Conservation (phyloP, 1,140 invertebrate species). For the Bombus waltoni region DNA sequence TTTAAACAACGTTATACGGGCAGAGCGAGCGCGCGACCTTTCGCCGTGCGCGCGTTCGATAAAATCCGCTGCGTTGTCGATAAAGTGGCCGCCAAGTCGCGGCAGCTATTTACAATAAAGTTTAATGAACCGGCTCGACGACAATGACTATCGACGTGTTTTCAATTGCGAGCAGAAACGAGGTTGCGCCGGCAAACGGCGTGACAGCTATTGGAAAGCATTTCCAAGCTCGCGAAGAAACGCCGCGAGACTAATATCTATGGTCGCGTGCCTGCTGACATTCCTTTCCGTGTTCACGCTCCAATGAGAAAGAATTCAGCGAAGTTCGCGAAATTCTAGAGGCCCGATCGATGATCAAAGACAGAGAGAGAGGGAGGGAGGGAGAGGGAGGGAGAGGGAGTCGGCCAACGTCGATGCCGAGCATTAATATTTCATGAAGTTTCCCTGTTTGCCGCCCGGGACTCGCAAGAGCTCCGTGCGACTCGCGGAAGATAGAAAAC, state of each 20-base stretch:
- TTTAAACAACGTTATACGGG: background rate
- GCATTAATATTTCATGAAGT: conserved; percentile 28
- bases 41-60: background rate
- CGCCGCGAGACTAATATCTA: background rate
- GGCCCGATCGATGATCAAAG: background rate
- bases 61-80: background rate
- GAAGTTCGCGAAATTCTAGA: background rate
- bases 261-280: background rate
- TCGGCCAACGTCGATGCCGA: background rate
- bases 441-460: background rate
- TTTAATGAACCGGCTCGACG: background rate
- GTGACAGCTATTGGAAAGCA: conserved; percentile 21
- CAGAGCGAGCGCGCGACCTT: background rate
- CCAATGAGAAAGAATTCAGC: background rate
- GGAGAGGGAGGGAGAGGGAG: too few relatives aligned
- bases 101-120: background rate
- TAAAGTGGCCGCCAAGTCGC: background rate
- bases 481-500: background rate
- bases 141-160: background rate
- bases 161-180: background rate
- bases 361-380: too few relatives aligned
- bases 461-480: background rate
- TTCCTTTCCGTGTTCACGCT: background rate
- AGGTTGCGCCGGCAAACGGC: background rate
- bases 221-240: background rate